Base-by-base conservation (phyloP, 2,888 invertebrate species). In the Ectemnius lituratus region DNA sequence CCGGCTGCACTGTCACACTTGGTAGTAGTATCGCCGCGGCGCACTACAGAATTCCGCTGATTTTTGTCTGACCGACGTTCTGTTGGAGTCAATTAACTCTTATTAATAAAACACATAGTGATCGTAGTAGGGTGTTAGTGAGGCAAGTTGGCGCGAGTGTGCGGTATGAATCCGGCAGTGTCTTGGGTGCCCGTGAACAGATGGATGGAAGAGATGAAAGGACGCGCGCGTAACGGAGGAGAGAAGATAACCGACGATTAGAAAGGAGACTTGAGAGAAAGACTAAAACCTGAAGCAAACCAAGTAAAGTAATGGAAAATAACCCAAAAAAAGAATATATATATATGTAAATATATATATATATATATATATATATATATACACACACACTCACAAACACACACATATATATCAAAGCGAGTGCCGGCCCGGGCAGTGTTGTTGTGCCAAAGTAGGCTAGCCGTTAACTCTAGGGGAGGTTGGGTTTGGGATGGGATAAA, bases 21-120 rank as follows among this genome's bases (percentile, higher is more conserved):
- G 52, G 46, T 14, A 8, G 46, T 14, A 8, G 23, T 23, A 66
- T 13, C 62, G 49, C 14, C 18, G 57, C 37, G 45, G 56, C 23
- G 56, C 18, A 20, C 18, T 45, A 62, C 20, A n/a, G 27, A 62
- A 57, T 45, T 49, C 58, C 63, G 70, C 60, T 67, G 64, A 68
- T 80, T 80, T 80, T 72, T 76, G 80, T 86, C 85, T 84, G 82
- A 85, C 83, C 85, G 84, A 85, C 84, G 85, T 85, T 89, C 86
- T 85, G 89, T 90, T 88, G 86, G 86, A 90, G 90, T 90, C 90
- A 90, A 90, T 90, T 90, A 90, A 87, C 88, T 87, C 88, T 84
- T 90, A 88, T 86, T 85, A 85, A 86, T 89, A 37, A 37, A 6
- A 6, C 85, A 87, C 78, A 76, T 81, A 80, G 74, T 73, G 74